Evolutionary conservation across 2,797 vertebrate genomes (phyloP).

Genomic region (Streptopelia turtur): DNA sequence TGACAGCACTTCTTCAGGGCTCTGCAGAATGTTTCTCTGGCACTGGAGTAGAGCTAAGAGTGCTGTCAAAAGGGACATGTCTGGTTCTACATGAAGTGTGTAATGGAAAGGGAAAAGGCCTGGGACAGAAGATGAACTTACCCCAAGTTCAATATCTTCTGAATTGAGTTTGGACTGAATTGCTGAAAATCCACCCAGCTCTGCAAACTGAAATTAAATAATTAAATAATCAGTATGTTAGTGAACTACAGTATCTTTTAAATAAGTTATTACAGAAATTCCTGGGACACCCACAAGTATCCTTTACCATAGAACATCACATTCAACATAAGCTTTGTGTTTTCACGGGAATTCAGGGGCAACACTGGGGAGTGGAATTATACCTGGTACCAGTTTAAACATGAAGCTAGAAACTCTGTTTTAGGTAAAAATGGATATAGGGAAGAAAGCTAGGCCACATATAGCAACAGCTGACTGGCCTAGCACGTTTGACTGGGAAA

Average conservation of each 20-base stretch:
- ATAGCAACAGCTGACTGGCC: neutral
- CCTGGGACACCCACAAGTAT: neutral
- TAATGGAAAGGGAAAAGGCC: neutral
- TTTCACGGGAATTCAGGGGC: neutral
- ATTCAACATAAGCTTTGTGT: neutral
- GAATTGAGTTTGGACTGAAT: constrained; percentile 95
- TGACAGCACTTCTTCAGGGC: neutral
- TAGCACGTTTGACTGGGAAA: neutral
- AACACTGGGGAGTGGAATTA: neutral
- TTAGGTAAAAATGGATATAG: neutral
- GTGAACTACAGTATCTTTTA: neutral
- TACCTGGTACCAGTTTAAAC: neutral
- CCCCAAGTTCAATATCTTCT: constrained; percentile 96
- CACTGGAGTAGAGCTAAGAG: neutral
- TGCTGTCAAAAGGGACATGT: neutral
- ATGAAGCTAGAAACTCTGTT: neutral
- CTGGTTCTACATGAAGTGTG: neutral
- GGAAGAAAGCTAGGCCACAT: neutral
- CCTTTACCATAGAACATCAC: neutral
- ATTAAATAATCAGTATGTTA: neutral
- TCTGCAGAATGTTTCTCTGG: neutral
- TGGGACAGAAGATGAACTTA: constrained; percentile 75
- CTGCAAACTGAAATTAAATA: constrained; percentile 88
- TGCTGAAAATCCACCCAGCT: constrained; percentile 95
- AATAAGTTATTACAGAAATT: neutral